A percentile compares a stretch with the other conserved stretches of the same genome.
Conservation (phyloP, 2,797 vertebrate genomes). For the Carcharodon carcharias region DNA sequence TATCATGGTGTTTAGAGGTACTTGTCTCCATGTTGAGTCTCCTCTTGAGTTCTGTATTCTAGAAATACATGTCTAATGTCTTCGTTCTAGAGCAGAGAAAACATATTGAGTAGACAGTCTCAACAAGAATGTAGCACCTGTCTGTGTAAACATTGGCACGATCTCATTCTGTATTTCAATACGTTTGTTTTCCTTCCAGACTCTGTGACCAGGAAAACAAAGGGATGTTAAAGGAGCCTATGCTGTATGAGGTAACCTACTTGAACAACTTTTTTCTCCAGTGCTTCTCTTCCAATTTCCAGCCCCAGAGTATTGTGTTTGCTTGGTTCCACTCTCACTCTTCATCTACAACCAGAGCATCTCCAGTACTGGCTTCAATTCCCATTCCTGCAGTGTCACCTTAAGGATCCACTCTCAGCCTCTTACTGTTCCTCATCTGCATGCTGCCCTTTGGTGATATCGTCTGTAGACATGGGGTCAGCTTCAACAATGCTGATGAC, state of each 20-base stretch:
- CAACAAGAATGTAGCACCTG: background rate
- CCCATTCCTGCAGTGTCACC: background rate
- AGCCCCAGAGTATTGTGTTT: background rate
- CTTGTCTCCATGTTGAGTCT: background rate
- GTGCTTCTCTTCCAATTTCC: background rate
- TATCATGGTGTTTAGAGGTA: background rate
- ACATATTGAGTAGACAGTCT: background rate
- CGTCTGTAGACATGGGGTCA: background rate
- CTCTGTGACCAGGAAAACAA: constrained; percentile 50
- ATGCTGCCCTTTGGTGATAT: background rate
- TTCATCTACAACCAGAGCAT: background rate
- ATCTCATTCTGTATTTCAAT: background rate
- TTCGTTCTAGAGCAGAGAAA: background rate
- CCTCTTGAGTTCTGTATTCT: background rate
- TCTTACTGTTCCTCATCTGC: background rate
- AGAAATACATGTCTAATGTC: background rate
- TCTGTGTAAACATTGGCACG: background rate
- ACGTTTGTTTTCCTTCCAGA: constrained; percentile 48
- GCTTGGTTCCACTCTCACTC: background rate
- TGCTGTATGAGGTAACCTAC: constrained; percentile 56
- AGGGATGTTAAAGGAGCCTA: constrained; percentile 37
- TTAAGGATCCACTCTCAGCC: background rate
- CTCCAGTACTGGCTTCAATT: background rate
- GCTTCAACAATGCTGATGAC: background rate
- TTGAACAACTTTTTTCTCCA: background rate